Evolutionary conservation across 2,797 vertebrate genomes (phyloP).

Genomic region (Loris lydekkerianus): DNA sequence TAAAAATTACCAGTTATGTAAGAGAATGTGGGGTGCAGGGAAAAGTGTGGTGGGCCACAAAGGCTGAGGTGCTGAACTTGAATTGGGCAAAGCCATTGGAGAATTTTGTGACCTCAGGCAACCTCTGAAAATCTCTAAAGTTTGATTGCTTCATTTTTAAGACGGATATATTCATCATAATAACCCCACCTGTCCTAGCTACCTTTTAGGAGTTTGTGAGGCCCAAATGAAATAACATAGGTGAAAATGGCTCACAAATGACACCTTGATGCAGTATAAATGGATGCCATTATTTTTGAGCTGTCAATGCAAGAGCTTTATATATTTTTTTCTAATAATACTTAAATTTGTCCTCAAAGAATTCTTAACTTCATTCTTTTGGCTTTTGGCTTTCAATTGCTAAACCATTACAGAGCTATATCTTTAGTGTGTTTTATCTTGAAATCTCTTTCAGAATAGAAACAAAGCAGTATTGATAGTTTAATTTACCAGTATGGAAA

Average conservation of each 20-base stretch:
- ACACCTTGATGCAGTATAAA: not conserved
- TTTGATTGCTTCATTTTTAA: not conserved
- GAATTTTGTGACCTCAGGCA: not conserved
- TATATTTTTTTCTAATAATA: conserved; percentile 68
- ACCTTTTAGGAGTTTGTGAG: not conserved
- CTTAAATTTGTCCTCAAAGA: conserved; percentile 61
- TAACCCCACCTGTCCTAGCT: not conserved
- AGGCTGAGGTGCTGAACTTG: not conserved
- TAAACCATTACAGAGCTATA: conserved; percentile 37
- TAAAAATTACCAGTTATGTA: not conserved
- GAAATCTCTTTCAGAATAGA: conserved; percentile 47
- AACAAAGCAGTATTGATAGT: conserved; percentile 5
- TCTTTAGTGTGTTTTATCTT: conserved; percentile 46
- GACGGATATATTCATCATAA: conserved; percentile 47
- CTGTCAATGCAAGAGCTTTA: not conserved
- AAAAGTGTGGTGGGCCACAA: not conserved
- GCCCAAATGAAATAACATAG: not conserved
- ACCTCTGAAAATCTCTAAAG: not conserved
- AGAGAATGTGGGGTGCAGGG: not conserved
- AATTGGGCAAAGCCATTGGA: not conserved
- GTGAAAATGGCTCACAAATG: not conserved
- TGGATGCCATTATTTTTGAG: conserved; percentile 37
- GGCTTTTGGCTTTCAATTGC: conserved; percentile 46
- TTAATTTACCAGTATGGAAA: conserved; percentile 25
- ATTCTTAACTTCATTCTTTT: conserved; percentile 44